phyloP scores from a whole-genome alignment of 1,140 invertebrate genomes.

The Hestina assimilis region DNA sequence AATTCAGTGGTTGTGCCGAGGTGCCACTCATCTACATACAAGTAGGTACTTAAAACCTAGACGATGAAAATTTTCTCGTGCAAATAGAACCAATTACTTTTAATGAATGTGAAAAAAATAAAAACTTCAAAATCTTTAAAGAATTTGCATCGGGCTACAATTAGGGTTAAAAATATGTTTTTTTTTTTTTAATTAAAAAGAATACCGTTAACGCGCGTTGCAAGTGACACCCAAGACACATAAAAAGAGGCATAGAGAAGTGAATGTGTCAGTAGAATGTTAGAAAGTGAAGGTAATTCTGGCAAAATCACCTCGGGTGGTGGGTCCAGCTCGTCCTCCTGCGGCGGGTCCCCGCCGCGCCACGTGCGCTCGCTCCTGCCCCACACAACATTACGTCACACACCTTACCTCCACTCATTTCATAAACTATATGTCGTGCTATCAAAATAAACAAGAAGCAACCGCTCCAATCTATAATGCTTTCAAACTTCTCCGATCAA shows the following conservation, averaged over 20 bases:
- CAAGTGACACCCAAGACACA: slow-evolving; percentile 65
- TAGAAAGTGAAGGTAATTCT: slow-evolving; percentile 71
- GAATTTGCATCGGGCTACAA: background rate
- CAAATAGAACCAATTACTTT: slow-evolving; percentile 12
- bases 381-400: slow-evolving; percentile 64
- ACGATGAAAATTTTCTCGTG: slow-evolving; percentile 17
- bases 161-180: too few species aligned
- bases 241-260: slow-evolving; percentile 57
- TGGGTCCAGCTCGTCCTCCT: slow-evolving; percentile 65
- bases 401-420: slow-evolving; percentile 23
- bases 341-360: slow-evolving; percentile 61
- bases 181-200: too few species aligned
- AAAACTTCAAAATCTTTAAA: background rate
- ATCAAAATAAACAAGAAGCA: slow-evolving; percentile 4
- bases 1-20: slow-evolving; percentile 52
- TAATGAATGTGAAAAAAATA: slow-evolving; percentile 16
- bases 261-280: slow-evolving; percentile 48
- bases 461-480: background rate
- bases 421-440: background rate
- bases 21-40: slow-evolving; percentile 51
- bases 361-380: slow-evolving; percentile 71
- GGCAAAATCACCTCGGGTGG: slow-evolving; percentile 75
- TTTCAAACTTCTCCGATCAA: too few species aligned
- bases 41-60: slow-evolving; percentile 6
- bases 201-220: slow-evolving; percentile 17